Conservation (phyloP, 2,888 invertebrate species). For the Meteorus colon region DNA sequence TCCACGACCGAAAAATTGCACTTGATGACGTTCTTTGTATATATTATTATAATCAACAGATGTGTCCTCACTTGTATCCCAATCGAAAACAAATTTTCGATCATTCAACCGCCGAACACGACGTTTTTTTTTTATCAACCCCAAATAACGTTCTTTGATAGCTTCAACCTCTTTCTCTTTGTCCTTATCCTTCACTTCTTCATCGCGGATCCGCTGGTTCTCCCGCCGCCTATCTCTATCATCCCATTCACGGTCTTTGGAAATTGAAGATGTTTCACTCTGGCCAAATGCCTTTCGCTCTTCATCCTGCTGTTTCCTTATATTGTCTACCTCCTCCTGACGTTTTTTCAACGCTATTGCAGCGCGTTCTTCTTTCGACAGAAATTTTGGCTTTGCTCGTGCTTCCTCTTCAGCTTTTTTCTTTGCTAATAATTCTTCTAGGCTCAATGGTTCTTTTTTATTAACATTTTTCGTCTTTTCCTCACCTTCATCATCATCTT, state of each 20-base stretch:
- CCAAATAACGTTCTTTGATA: constrained; percentile 95
- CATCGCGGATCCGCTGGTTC: constrained; percentile 71
- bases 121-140: constrained; percentile 93
- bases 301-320: constrained; percentile 83
- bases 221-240: constrained; percentile 70
- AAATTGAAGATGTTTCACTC: constrained; percentile 64
- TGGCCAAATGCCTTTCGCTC: constrained; percentile 72
- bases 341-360: constrained; percentile 91
- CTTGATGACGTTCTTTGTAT: constrained; percentile 97
- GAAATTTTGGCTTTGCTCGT: constrained; percentile 95
- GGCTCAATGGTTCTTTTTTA: constrained; percentile 91
- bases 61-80: constrained; percentile 99
- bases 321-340: constrained; percentile 90
- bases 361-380: constrained; percentile 96
- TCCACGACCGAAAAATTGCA: constrained; percentile 98
- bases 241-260: constrained; percentile 73
- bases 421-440: constrained; percentile 96
- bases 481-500: constrained; percentile 70
- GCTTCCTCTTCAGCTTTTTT: constrained; percentile 96
- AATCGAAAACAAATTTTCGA: constrained; percentile 99
- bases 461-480: constrained; percentile 60
- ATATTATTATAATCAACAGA: constrained; percentile 97
- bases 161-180: constrained; percentile 95
- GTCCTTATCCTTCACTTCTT: constrained; percentile 84
- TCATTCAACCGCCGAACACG: constrained; percentile 95